Base-by-base conservation (phyloP, 2,888 invertebrate species). In the Blera fallax region DNA sequence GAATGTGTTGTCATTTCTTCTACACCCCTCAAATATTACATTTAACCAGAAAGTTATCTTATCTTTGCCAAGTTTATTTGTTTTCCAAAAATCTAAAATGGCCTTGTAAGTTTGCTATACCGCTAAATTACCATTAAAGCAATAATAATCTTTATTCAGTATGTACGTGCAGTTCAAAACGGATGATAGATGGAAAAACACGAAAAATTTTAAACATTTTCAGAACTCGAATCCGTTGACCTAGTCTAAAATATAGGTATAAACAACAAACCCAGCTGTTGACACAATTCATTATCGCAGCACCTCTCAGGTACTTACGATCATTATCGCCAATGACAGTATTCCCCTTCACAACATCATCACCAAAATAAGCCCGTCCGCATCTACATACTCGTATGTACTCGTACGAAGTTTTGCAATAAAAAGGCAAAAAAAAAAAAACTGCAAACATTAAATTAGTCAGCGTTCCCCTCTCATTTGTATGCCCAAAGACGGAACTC, bases 231-330 rank as follows among this genome's bases (percentile, higher is more conserved):
- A 48, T 21, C n/a, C 34, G 10, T 52, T 67, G 65, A 67, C 65
- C 65, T 52, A 52, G 50, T 50, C 50, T 18, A 27, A 16, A 40
- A 21, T n/a, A 62, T 50, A n/a, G n/a, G n/a, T n/a, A 37, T 45
- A 16, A 60, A 54, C 29, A 76, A 11, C 27, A 48, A 67, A 37
- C 52, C 45, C 45, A 14, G 18, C 18, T 56, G 60, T 52, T 69
- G 21, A 69, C 77, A 60, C 50, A 50, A 14, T 52, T 52, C n/a
- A 77, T 77, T 56, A 65, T 65, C 56, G 32, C 48, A 16, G 18
- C 18, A 56, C 48, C 58, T 50, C 67, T 24, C 65, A 16, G 48
- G 18, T 69, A 60, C 67, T 50, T 67, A 21, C 34, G 16, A 48
- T 40, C 11, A 40, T 24, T 58, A 56, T 34, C 14, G 32, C 50